Conservation (phyloP, 1,140 invertebrate genomes). For the Parapsyche elsis region DNA sequence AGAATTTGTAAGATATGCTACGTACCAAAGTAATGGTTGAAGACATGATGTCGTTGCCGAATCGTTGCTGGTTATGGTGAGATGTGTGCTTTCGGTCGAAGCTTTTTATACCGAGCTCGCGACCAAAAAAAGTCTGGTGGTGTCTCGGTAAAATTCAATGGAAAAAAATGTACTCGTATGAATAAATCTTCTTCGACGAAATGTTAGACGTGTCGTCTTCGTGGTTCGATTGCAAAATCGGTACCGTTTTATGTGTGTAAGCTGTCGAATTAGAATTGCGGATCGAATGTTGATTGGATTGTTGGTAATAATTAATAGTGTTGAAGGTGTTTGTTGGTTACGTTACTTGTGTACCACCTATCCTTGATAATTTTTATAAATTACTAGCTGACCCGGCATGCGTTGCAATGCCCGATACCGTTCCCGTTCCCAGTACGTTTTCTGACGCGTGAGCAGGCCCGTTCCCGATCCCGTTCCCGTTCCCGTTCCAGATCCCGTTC, state of each 20-base stretch:
- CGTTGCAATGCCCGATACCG: too few relatives aligned
- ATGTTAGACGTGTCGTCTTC: conserved; percentile 16
- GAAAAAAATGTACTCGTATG: neutral
- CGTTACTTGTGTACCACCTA: too few relatives aligned
- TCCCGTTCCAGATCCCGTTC: too few relatives aligned
- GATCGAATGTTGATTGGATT: neutral
- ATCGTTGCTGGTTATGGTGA: neutral
- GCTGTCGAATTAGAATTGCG: neutral
- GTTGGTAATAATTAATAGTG: too few relatives aligned
- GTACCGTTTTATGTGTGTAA: too few relatives aligned
- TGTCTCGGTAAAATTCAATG: neutral
- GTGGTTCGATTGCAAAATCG: too few relatives aligned
- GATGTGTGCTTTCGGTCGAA: neutral
- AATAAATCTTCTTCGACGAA: neutral
- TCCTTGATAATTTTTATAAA: too few relatives aligned
- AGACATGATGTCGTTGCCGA: neutral
- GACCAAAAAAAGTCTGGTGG: neutral
- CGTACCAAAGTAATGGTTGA: neutral
- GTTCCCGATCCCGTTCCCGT: too few relatives aligned
- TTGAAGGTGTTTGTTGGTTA: too few relatives aligned
- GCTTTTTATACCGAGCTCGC: conserved; percentile 33
- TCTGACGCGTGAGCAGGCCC: too few relatives aligned
- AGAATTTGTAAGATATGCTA: neutral
- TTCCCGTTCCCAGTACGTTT: too few relatives aligned
- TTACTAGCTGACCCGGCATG: too few relatives aligned